Evolutionary conservation across 64 coral and sea anemone genomes (phyloP).

Genomic region (Actinia tenebrosa): DNA sequence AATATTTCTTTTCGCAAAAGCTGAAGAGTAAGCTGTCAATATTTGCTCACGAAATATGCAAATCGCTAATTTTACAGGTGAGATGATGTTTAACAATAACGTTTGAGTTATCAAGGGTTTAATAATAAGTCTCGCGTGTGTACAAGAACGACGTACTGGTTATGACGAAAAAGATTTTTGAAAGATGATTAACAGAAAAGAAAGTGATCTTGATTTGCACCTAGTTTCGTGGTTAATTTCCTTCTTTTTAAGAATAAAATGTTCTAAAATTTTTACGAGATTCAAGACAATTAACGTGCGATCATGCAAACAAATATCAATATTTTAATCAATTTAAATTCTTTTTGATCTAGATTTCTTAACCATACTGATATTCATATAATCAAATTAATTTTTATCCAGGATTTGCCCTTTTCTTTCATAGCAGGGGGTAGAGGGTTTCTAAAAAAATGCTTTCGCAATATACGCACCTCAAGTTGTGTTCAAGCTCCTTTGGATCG

Average conservation of each 20-base stretch:
- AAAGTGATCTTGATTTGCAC: no score
- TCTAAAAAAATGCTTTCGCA: not conserved
- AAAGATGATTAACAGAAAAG: no score
- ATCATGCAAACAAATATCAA: no score
- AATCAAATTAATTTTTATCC: not conserved
- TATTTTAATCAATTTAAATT: no score
- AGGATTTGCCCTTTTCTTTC: not conserved
- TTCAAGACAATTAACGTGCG: no score
- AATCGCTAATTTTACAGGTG: not conserved
- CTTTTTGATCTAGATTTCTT: no score
- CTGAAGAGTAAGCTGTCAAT: not conserved
- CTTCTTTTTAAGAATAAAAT: no score
- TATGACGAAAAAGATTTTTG: no score
- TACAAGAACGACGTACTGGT: not conserved
- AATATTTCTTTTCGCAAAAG: not conserved
- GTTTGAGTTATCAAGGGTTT: not conserved
- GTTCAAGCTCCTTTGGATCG: conserved; percentile 15
- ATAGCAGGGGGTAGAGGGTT: not conserved
- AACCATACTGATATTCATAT: no score
- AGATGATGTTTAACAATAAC: not conserved
- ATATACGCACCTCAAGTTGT: conserved; percentile 26
- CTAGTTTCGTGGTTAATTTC: no score
- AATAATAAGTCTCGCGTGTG: not conserved
- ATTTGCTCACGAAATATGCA: not conserved
- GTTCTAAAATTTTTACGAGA: no score